A percentile compares a stretch with the other conserved stretches of the same genome.
These are phyloP conservation scores for Micromesistius poutassou DNA, from an alignment of 2,797 vertebrate species.

Conservation along the genomic window DNA sequence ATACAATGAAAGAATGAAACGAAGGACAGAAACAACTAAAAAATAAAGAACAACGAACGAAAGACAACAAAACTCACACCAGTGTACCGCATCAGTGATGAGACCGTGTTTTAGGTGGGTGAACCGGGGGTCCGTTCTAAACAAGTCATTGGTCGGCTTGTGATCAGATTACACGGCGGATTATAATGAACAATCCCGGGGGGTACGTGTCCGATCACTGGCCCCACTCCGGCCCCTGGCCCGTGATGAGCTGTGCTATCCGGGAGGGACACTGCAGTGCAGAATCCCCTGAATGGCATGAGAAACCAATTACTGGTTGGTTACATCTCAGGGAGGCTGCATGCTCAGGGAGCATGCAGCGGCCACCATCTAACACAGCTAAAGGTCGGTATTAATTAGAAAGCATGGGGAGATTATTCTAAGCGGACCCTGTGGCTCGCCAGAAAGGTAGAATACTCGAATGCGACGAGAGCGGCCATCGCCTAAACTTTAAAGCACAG, in stretches of 20 bases:
- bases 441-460: not conserved
- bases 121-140: not conserved
- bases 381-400: constrained; percentile 1
- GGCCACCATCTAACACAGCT: not conserved
- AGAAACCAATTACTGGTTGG: not conserved
- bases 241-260: no score
- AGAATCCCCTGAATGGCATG: no score
- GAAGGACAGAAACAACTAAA: not conserved
- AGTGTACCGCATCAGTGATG: no score
- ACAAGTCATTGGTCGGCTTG: not conserved
- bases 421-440: not conserved
- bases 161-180: not conserved
- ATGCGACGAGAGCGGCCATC: not conserved
- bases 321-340: no score
- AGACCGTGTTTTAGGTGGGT: no score
- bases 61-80: not conserved
- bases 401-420: not conserved
- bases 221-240: not conserved
- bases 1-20: not conserved
- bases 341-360: not conserved
- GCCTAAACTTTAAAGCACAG: not conserved
- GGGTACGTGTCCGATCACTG: not conserved
- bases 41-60: not conserved
- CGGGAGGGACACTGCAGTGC: no score
- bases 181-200: not conserved